These are phyloP conservation scores for Aphelenchoides bicaudatus DNA, from an alignment of 2,888 invertebrate species.

Conservation along the genomic window DNA sequence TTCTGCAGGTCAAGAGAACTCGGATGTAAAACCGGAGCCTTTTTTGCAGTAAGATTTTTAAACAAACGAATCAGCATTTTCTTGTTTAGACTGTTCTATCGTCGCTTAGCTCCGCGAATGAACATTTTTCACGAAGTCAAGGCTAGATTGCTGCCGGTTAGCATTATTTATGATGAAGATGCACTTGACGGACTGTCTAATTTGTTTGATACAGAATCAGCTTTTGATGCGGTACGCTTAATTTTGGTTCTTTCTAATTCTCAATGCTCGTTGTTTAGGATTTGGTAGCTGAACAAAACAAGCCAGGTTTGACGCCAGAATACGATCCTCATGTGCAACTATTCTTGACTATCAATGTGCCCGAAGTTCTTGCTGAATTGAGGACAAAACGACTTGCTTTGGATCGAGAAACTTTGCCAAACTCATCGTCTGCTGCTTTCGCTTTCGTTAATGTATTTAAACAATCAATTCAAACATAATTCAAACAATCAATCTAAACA, in stretches of 20 bases:
- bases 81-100: constrained; percentile 43
- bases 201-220: constrained; percentile 34
- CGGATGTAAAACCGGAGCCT: constrained; percentile 7
- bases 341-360: constrained; percentile 30
- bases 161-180: constrained; percentile 55
- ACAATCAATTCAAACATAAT: no score
- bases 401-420: constrained; percentile 13
- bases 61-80: background rate
- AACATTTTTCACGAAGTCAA: constrained; percentile 49
- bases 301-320: constrained; percentile 8
- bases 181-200: constrained; percentile 36
- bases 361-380: constrained; percentile 33
- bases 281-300: constrained; percentile 6
- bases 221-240: constrained; percentile 13
- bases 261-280: constrained; percentile 1
- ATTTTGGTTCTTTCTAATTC: background rate
- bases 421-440: constrained; percentile 35
- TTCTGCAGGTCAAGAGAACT: no score
- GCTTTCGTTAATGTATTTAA: no score
- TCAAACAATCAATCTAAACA: no score
- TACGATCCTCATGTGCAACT: constrained; percentile 24
- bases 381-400: constrained; percentile 27
- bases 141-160: constrained; percentile 49
- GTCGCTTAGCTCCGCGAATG: constrained; percentile 48
- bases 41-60: constrained; percentile 16